phyloP scores from a whole-genome alignment of 2,113 vertebrate genomes.

The Globicephala melas region DNA sequence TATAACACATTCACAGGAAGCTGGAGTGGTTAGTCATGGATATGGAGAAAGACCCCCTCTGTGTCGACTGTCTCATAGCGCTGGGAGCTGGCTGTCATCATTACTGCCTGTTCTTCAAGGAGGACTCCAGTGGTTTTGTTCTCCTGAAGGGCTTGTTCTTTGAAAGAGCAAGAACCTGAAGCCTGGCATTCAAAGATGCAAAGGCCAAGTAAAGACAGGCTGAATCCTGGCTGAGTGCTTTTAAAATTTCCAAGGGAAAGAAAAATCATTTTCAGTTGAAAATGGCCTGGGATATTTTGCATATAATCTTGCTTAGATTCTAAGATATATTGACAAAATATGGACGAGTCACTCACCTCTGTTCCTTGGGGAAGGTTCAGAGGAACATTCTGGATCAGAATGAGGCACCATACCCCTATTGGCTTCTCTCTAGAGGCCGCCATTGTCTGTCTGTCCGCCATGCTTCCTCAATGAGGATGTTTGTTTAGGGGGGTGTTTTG shows the following conservation, averaged over 20 bases:
- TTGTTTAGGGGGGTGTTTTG: neutral
- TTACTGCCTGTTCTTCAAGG: neutral
- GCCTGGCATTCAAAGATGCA: neutral
- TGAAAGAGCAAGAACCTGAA: neutral
- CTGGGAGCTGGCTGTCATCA: neutral
- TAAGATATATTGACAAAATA: neutral
- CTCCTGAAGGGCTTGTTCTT: neutral
- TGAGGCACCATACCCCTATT: neutral
- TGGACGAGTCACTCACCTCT: neutral
- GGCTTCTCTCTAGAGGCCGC: neutral
- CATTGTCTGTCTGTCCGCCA: neutral
- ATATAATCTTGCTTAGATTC: neutral
- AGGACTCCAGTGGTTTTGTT: neutral
- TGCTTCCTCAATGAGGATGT: neutral
- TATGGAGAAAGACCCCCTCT: neutral
- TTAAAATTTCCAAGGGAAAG: neutral
- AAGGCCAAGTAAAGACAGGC: neutral
- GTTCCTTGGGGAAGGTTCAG: neutral
- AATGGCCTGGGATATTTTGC: neutral
- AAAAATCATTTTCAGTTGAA: neutral
- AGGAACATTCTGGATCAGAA: neutral
- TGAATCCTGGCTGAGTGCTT: neutral
- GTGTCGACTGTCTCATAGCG: neutral
- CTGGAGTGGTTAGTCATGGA: conserved; percentile 46
- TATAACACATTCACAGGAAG: conserved; percentile 61